Evolutionary conservation across 1,140 invertebrate species (phyloP).

Genomic region (Coenobita brevimanus): DNA sequence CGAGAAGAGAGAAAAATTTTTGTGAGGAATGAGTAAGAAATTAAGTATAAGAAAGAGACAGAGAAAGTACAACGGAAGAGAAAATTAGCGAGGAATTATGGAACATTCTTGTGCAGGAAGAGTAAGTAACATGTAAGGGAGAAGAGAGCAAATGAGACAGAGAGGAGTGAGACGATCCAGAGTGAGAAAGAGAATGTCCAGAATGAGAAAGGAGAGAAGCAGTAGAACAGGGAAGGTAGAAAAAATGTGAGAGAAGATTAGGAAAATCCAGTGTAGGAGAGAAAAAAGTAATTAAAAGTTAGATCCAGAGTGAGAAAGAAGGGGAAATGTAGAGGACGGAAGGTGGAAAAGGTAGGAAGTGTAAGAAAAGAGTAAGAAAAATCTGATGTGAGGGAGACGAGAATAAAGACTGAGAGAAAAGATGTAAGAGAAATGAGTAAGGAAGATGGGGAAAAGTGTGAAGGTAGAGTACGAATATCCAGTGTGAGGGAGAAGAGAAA

Average conservation of each 20-base stretch:
- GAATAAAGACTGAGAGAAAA: neutral
- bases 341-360: neutral
- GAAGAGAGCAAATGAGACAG: neutral
- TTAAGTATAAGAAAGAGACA: neutral
- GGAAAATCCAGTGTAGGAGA: neutral
- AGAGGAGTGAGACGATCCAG: neutral
- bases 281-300: neutral
- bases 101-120: too few species aligned
- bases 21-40: neutral
- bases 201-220: neutral
- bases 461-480: neutral
- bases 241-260: neutral
- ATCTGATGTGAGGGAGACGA: neutral
- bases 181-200: constrained; percentile 8
- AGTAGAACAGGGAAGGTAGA: neutral
- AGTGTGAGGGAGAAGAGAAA: neutral
- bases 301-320: constrained; percentile 8
- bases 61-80: neutral
- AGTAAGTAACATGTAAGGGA: neutral
- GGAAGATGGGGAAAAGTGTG: neutral
- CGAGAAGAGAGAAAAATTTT: neutral
- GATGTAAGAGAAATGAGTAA: neutral
- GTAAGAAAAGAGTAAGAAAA: neutral
- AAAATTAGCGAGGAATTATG: too few species aligned
- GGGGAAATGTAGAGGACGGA: neutral